Evolutionary conservation across 2,888 invertebrate species (phyloP), one percentile per base, ranked within the genome.

Genomic region (Luffia ferchaultella): DNA sequence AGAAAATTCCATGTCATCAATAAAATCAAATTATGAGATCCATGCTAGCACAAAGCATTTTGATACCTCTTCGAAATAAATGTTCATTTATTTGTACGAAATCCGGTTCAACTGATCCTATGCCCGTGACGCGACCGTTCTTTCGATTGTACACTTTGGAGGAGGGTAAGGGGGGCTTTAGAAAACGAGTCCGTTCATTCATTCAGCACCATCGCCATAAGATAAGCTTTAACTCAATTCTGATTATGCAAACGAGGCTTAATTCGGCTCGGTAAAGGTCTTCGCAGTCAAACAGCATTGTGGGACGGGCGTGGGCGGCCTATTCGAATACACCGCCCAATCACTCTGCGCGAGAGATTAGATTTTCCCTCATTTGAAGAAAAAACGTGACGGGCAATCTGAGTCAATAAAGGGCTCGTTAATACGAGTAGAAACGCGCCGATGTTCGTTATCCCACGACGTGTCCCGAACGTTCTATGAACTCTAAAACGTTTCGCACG

Each of bases 351-450:
- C 62, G 63, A 72, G 70, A 75, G 68, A 75, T 73, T 73, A 73
- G 72, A 75, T 76, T 73, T 71, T 70, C 70, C 68, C 70, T 75
- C 73, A 75, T 75, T 74, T 71, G 71, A 67, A 65, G 30, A 64
- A 53, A 56, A 62, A 59, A 74, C 75, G 75, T 75, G 75, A 73
- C 69, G 66, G 57, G 74, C 63, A 68, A 68, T 62, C 62, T 62
- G 60, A 72, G 72, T 64, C 63, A 69, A 72, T 67, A 68, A 64
- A 67, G 67, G 65, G 61, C 67, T 70, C 70, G 68, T 71, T 67
- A 63, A 30, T 30, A 30, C 30, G 30, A 30, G 30, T 30, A 3
- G 30, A n/a, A n/a, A 30, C 30, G 30, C 30, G 30, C 30, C 30
- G 30, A 30, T 12, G 30, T 30, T 30, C 30, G 30, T 30, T 30